Conservation (phyloP, 2,888 invertebrate genomes). For the Drosophila nr. perissopoda region DNA sequence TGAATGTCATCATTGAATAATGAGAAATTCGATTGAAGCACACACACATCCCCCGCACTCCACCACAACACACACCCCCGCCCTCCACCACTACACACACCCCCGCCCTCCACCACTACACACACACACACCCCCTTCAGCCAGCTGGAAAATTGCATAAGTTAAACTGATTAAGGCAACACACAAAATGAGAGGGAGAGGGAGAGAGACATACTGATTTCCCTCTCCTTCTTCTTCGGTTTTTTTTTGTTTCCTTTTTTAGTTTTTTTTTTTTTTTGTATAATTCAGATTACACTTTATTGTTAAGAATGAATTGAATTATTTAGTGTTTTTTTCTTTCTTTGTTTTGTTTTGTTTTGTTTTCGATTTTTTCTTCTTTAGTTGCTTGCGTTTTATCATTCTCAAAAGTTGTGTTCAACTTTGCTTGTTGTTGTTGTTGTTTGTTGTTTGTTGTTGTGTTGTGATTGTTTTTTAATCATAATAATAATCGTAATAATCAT, state of each 20-base stretch:
- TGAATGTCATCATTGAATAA: constrained; percentile 36
- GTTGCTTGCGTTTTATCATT: constrained; percentile 39
- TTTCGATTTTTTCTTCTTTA: constrained; percentile 42
- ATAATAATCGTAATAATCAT: constrained; percentile 45
- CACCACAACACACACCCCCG: too few relatives aligned
- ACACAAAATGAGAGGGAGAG: constrained; percentile 6
- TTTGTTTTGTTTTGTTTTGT: constrained; percentile 38
- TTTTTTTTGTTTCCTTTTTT: constrained; percentile 34
- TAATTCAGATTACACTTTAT: constrained; percentile 83
- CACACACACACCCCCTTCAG: neutral
- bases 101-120: neutral
- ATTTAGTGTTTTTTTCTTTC: constrained; percentile 58
- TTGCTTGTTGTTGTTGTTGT: constrained; percentile 26
- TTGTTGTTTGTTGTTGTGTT: constrained; percentile 47
- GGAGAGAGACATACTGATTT: constrained; percentile 3
- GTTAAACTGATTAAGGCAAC: constrained; percentile 27
- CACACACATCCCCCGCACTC: too few relatives aligned
- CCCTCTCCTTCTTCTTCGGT: constrained; percentile 16
- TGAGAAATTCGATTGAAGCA: constrained; percentile 6
- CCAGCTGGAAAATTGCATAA: constrained; percentile 33
- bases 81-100: neutral
- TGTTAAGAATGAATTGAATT: constrained; percentile 83
- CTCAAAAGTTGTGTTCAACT: constrained; percentile 55
- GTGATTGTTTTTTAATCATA: constrained; percentile 44
- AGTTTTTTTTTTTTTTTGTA: constrained; percentile 52